A percentile compares a stretch with the other conserved stretches of the same genome.
Evolutionary conservation across 2,113 vertebrate genomes (phyloP).

Genomic region (Oxygymnocypris stewartii): DNA sequence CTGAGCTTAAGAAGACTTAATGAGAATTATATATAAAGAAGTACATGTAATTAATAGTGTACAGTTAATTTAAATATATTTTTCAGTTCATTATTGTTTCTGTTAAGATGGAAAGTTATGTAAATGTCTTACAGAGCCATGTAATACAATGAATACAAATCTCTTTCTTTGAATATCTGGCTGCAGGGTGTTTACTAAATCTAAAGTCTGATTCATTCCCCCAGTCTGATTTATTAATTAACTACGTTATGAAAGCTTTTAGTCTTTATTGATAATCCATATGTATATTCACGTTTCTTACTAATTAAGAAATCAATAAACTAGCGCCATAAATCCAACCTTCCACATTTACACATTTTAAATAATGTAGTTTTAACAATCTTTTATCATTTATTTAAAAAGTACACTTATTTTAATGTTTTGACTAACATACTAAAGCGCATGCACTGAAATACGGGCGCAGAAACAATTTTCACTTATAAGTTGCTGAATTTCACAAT

Average conservation of each 20-base stretch:
- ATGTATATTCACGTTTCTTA: not conserved
- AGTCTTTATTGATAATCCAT: not conserved
- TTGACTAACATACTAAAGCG: too few relatives aligned
- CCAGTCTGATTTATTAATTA: not conserved
- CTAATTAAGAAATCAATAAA: not conserved
- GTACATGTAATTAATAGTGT: not conserved
- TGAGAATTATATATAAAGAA: not conserved
- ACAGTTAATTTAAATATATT: not conserved
- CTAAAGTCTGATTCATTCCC: not conserved
- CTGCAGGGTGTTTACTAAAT: constrained; percentile 16
- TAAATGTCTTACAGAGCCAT: not conserved
- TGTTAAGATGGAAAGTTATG: not conserved
- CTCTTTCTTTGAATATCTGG: not conserved
- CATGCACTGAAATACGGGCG: too few relatives aligned
- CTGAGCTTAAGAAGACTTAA: not conserved
- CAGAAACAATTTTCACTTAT: too few relatives aligned
- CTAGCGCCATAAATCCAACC: not conserved
- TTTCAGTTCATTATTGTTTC: not conserved
- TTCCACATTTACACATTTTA: not conserved
- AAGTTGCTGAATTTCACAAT: too few relatives aligned
- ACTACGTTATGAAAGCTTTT: constrained; percentile 27
- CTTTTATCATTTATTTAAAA: too few relatives aligned
- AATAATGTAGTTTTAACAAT: too few relatives aligned
- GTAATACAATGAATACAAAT: not conserved
- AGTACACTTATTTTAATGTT: too few relatives aligned